Percentiles rank a stretch among this genome's conserved stretches.
Evolutionary conservation across 2,888 invertebrate genomes (phyloP).

Genomic region (Sepiola atlantica): DNA sequence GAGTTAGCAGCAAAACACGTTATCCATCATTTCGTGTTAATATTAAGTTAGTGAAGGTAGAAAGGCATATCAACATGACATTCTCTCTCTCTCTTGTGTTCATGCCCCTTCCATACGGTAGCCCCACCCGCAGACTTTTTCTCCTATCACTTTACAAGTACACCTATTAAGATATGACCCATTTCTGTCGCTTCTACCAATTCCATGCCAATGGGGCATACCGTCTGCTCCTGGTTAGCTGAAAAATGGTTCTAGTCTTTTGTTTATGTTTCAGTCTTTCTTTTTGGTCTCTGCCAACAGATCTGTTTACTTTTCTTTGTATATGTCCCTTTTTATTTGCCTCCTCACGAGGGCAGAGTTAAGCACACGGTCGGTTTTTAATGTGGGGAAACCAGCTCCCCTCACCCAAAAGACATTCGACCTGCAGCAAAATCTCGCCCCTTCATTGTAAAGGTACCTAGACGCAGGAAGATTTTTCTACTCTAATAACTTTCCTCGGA

Average conservation of each 20-base stretch:
- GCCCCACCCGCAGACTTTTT: neutral
- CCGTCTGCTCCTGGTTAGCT: neutral
- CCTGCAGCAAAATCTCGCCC: too few species aligned
- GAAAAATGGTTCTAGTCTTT: neutral
- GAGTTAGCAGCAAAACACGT: neutral
- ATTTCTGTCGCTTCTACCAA: neutral
- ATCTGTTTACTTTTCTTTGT: neutral
- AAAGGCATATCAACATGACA: neutral
- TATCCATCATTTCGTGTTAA: neutral
- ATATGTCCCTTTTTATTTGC: neutral
- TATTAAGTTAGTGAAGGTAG: neutral
- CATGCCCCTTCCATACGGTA: neutral
- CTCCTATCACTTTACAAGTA: constrained; percentile 1
- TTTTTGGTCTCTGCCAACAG: neutral
- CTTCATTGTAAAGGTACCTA: too few species aligned
- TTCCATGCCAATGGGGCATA: neutral
- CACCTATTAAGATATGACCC: neutral
- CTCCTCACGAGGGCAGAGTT: too few species aligned
- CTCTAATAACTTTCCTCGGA: too few species aligned
- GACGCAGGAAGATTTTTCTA: too few species aligned
- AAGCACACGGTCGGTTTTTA: too few species aligned
- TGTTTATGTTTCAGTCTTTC: neutral
- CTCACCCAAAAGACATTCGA: too few species aligned
- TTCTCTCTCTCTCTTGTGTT: neutral
- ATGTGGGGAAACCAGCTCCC: too few species aligned